Conservation (phyloP, 2,113 vertebrate species). For the Gadus macrocephalus region DNA sequence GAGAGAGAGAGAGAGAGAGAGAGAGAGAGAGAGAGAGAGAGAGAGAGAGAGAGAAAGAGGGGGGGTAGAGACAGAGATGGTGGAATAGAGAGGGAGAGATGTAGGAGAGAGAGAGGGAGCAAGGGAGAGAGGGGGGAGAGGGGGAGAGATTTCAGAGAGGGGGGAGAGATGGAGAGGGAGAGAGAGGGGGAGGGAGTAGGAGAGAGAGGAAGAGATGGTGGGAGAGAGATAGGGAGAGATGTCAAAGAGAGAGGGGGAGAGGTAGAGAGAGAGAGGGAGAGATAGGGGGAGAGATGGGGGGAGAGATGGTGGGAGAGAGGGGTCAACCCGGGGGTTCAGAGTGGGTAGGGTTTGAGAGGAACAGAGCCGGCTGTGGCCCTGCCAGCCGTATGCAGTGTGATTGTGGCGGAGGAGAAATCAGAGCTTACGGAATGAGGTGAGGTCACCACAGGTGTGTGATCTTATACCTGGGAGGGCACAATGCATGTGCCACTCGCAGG, state of each 20-base stretch:
- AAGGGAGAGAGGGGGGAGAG: too few species aligned
- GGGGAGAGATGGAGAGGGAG: slow-evolving; percentile 4
- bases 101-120: too few species aligned
- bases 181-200: slow-evolving; percentile 3
- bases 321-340: neutral
- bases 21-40: too few species aligned
- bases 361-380: neutral
- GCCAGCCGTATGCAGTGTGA: slow-evolving; percentile 24
- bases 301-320: too few species aligned
- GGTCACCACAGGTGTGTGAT: slow-evolving; percentile 62
- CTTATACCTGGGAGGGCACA: neutral
- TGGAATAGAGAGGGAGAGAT: too few species aligned
- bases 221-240: neutral
- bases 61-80: too few species aligned
- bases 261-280: too few species aligned
- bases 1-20: too few species aligned
- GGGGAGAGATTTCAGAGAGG: slow-evolving; percentile 5
- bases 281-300: neutral
- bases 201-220: slow-evolving; percentile 2
- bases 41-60: too few species aligned
- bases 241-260: neutral
- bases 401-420: slow-evolving; percentile 55
- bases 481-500: slow-evolving; percentile 21
- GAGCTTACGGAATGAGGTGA: slow-evolving; percentile 54
- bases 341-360: neutral